A percentile compares a stretch with the other conserved stretches of the same genome.
Conservation (phyloP, 2,888 invertebrate genomes). For the Nephrotoma flavescens region DNA sequence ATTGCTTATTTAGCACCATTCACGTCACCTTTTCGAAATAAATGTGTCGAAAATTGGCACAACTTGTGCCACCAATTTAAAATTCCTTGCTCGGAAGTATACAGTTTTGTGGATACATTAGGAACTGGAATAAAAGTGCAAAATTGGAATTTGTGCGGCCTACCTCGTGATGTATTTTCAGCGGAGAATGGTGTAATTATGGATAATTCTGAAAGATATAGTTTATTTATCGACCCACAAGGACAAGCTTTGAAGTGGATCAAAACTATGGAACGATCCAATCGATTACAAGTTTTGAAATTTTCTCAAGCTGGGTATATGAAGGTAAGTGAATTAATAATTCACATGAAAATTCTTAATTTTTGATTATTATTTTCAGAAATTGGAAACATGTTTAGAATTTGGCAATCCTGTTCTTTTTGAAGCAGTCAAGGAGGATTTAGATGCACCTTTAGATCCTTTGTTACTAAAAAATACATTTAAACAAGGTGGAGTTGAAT, state of each 20-base stretch:
- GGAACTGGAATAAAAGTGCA: conserved; percentile 65
- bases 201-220: conserved; percentile 70
- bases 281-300: conserved; percentile 26
- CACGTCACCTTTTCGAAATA: conserved; percentile 48
- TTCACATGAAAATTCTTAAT: background rate
- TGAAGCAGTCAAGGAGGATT: conserved; percentile 70
- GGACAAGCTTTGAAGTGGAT: conserved; percentile 89
- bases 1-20: conserved; percentile 84
- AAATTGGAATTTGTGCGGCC: conserved; percentile 70
- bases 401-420: conserved; percentile 63
- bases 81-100: conserved; percentile 65
- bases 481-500: conserved; percentile 55
- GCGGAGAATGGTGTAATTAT: conserved; percentile 82
- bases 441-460: conserved; percentile 77
- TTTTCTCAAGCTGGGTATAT: conserved; percentile 30
- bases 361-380: conserved; percentile 30
- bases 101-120: conserved; percentile 55
- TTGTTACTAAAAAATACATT: conserved; percentile 65
- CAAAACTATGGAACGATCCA: conserved; percentile 58
- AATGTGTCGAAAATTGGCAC: conserved; percentile 56
- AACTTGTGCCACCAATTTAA: conserved; percentile 45
- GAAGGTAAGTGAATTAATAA: conserved; percentile 17
- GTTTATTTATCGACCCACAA: conserved; percentile 84
- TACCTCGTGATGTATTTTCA: conserved; percentile 72
- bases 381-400: conserved; percentile 53